phyloP scores from a whole-genome alignment of 2,888 invertebrate genomes.

The Apamea monoglypha region DNA sequence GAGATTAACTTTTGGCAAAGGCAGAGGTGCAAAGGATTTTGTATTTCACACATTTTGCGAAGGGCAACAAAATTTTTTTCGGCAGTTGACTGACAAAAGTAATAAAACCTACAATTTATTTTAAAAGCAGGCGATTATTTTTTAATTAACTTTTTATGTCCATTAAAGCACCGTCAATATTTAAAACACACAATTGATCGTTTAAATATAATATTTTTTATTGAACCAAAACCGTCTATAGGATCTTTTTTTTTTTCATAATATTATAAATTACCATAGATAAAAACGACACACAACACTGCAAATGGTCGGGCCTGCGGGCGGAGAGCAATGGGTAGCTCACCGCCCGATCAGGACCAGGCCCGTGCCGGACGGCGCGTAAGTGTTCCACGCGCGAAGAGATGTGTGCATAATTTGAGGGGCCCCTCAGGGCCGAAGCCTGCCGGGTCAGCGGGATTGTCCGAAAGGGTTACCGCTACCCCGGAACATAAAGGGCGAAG shows the following conservation, averaged over 20 bases:
- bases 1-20: conserved; percentile 32
- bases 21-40: neutral
- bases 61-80: neutral
- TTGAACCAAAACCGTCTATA: neutral
- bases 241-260: neutral
- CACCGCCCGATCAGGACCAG: too few species aligned
- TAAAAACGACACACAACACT: neutral
- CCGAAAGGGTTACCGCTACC: too few species aligned
- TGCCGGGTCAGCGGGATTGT: too few species aligned
- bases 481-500: too few species aligned
- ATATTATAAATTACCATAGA: neutral
- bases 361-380: too few species aligned
- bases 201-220: too few species aligned
- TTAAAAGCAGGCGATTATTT: neutral
- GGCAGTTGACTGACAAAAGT: neutral
- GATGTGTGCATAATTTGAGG: too few species aligned
- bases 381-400: too few species aligned
- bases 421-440: too few species aligned
- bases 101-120: neutral
- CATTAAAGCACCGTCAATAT: neutral
- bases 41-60: neutral
- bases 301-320: too few species aligned
- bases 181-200: neutral
- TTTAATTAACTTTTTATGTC: neutral
- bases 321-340: too few species aligned